Evolutionary conservation across 2,113 vertebrate genomes (phyloP).

Genomic region (Percina caprodes): DNA sequence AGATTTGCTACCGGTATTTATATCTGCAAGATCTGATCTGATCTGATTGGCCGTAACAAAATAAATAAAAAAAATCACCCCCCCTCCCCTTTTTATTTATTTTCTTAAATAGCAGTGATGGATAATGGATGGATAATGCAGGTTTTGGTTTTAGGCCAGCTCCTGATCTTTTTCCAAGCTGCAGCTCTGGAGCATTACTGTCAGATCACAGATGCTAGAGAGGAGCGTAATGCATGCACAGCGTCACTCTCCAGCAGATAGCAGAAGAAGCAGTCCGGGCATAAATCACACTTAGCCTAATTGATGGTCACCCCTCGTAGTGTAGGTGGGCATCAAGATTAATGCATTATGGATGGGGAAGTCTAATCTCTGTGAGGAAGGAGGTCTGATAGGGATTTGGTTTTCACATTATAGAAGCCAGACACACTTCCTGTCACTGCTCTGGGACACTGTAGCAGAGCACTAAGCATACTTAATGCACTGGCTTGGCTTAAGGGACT

Average conservation of each 20-base stretch:
- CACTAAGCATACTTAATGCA: conserved; percentile 47
- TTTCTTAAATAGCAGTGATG: conserved; percentile 1
- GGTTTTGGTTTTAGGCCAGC: conserved; percentile 8
- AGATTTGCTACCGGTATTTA: no score
- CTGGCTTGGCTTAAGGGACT: background rate
- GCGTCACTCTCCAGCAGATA: conserved; percentile 11
- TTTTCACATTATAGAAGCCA: conserved; percentile 35
- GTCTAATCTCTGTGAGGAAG: conserved; percentile 37
- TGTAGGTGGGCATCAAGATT: conserved; percentile 42
- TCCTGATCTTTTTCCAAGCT: conserved; percentile 2
- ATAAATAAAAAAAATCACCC: background rate
- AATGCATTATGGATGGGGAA: conserved; percentile 49
- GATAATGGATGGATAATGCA: conserved; percentile 19
- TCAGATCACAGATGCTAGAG: conserved; percentile 27
- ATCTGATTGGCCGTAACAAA: no score
- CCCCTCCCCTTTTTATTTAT: background rate
- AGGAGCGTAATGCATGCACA: conserved; percentile 1
- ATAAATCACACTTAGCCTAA: conserved; percentile 45
- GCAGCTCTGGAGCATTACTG: conserved; percentile 22
- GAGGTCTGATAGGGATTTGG: conserved; percentile 35
- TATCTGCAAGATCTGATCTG: no score
- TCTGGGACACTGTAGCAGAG: conserved; percentile 28
- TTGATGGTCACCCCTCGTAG: conserved; percentile 42
- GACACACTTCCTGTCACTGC: conserved; percentile 35
- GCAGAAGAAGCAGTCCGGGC: background rate